Conservation (phyloP, 2,113 vertebrate species). For the Clupea harengus region DNA sequence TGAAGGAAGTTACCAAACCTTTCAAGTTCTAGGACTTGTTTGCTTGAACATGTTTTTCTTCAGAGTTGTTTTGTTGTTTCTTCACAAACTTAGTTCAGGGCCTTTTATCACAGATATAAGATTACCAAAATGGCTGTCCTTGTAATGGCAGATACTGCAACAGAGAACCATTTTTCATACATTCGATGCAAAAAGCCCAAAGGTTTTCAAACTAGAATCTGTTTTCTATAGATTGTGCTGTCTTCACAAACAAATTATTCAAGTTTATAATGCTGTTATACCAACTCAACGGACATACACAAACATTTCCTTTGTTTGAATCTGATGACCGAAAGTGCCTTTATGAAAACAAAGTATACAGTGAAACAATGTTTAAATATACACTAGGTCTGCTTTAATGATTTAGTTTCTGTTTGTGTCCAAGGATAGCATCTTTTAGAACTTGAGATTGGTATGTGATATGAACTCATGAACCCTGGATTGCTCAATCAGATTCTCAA, state of each 20-base stretch:
- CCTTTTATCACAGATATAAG: background rate
- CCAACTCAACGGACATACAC: no score
- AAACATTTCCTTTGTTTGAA: no score
- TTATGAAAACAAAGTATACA: no score
- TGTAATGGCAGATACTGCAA: background rate
- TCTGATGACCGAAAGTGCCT: no score
- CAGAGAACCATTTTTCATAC: no score
- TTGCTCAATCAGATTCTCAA: background rate
- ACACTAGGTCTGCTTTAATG: background rate
- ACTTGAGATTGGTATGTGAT: background rate
- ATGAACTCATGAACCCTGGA: background rate
- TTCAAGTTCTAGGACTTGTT: background rate
- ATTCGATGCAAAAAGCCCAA: background rate
- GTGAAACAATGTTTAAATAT: no score
- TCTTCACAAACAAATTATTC: no score
- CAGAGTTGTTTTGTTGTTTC: background rate
- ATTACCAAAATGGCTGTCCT: background rate
- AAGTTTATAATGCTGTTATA: no score
- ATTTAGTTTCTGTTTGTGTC: background rate
- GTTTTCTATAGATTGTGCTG: background rate
- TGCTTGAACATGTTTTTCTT: background rate
- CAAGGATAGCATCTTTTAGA: background rate
- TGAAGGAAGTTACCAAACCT: background rate
- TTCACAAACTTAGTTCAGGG: background rate
- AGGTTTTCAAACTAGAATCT: background rate